phyloP scores from a whole-genome alignment of 2,888 invertebrate species.

The Anthrax anthrax region DNA sequence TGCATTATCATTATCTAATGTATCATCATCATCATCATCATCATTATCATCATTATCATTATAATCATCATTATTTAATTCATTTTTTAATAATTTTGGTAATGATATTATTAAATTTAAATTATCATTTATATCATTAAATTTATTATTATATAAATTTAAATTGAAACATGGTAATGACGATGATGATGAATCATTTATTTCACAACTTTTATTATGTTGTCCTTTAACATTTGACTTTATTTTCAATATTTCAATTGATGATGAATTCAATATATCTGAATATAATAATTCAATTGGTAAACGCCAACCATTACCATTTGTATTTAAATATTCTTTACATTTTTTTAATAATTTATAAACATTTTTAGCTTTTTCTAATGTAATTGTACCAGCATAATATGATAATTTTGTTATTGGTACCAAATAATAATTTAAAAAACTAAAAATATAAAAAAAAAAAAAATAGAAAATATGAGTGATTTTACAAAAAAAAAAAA shows the following conservation, averaged over 20 bases:
- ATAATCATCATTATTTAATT: conserved; percentile 20
- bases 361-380: conserved; percentile 21
- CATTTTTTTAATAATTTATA: conserved; percentile 22
- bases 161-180: conserved; percentile 21
- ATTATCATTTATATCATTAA: conserved; percentile 14
- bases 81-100: conserved; percentile 24
- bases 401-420: conserved; percentile 28
- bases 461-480: too few species aligned
- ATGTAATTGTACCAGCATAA: conserved; percentile 25
- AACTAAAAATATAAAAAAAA: conserved; percentile 12
- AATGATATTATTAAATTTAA: conserved; percentile 25
- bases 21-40: too few species aligned
- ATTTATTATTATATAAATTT: conserved; percentile 16
- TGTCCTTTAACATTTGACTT: too few species aligned
- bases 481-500: too few species aligned
- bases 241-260: too few species aligned
- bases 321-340: conserved; percentile 25
- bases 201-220: too few species aligned
- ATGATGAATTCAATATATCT: too few species aligned
- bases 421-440: conserved; percentile 23
- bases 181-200: too few species aligned
- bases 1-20: too few species aligned
- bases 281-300: conserved; percentile 20
- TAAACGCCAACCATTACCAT: conserved; percentile 29
- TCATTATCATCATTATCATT: too few species aligned